Evolutionary conservation across 2,888 invertebrate genomes (phyloP), one percentile per base, ranked within the genome.

Genomic region (Laspeyria flexula): DNA sequence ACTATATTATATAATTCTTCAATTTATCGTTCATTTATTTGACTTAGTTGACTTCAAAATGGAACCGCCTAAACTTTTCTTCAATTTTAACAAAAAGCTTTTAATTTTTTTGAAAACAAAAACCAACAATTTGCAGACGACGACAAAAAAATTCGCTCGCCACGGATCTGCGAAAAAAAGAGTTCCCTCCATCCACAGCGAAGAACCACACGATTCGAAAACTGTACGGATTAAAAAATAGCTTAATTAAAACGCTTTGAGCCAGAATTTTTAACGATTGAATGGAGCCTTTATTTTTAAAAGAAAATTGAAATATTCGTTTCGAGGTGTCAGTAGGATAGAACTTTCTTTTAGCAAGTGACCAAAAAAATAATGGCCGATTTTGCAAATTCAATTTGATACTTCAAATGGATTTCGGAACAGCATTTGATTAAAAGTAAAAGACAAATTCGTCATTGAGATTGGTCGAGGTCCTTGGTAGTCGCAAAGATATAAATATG

Each of bases 181-280:
- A 7, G 25, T 38, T 31, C 25, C 30, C 11, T 13, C 30, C n/a
- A 7, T 18, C n/a, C 39, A 27, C 33, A 23, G 35, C 9, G 16
- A 34, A 46, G 54, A 54, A 50, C 56, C 42, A 52, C 49, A 50
- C 30, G 31, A 46, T 42, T 44, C 43, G 33, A 55, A 61, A 57
- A 56, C 55, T 47, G 37, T 23, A 21, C 18, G 47, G 30, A 45
- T 46, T 27, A 49, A 62, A 59, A 59, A 60, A 44, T 30, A 41
- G 40, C 52, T 61, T 66, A 68, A 70, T 68, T 60, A 61, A 65
- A 61, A 60, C 27, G 43, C 61, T 64, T 53, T 55, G 53, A 47
- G 43, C 43, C 52, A 49, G 53, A 50, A 45, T 61, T 50, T 43
- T 34, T 43, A 50, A 31, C 52, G 44, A 56, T 53, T 52, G 44